phyloP scores from a whole-genome alignment of 2,113 vertebrate species.

The Channa argus region DNA sequence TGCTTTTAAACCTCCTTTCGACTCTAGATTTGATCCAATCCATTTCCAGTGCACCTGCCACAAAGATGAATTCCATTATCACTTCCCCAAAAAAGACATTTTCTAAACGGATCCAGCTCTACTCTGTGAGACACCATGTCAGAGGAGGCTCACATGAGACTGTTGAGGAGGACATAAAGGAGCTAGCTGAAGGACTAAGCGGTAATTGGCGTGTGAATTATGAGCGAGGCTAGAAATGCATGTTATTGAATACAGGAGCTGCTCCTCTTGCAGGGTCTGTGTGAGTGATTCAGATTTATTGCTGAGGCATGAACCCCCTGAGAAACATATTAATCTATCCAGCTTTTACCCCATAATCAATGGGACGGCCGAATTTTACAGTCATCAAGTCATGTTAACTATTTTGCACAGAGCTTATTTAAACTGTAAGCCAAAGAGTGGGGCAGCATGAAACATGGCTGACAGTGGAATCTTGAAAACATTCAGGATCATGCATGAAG shows the following conservation, averaged over 20 bases:
- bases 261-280: constrained; percentile 54
- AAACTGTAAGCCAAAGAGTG: constrained; percentile 52
- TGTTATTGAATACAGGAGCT: constrained; percentile 63
- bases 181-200: constrained; percentile 35
- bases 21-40: constrained; percentile 26
- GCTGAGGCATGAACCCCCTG: constrained; percentile 59
- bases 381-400: constrained; percentile 63
- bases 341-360: constrained; percentile 78
- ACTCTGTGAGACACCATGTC: not conserved
- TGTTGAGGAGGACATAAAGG: constrained; percentile 10
- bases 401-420: constrained; percentile 74
- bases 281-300: constrained; percentile 71
- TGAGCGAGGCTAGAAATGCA: constrained; percentile 59
- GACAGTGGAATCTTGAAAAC: constrained; percentile 43
- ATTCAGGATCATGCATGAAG: constrained; percentile 22
- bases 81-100: constrained; percentile 21
- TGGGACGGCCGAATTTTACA: constrained; percentile 70
- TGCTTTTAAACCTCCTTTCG: constrained; percentile 20
- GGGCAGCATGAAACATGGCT: constrained; percentile 59
- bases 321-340: constrained; percentile 76
- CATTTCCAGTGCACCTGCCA: not conserved
- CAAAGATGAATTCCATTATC: constrained; percentile 35
- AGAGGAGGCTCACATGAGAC: constrained; percentile 22
- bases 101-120: constrained; percentile 32
- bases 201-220: constrained; percentile 67